Evolutionary conservation across 2,797 vertebrate genomes (phyloP).

Genomic region (Poecile montanus): DNA sequence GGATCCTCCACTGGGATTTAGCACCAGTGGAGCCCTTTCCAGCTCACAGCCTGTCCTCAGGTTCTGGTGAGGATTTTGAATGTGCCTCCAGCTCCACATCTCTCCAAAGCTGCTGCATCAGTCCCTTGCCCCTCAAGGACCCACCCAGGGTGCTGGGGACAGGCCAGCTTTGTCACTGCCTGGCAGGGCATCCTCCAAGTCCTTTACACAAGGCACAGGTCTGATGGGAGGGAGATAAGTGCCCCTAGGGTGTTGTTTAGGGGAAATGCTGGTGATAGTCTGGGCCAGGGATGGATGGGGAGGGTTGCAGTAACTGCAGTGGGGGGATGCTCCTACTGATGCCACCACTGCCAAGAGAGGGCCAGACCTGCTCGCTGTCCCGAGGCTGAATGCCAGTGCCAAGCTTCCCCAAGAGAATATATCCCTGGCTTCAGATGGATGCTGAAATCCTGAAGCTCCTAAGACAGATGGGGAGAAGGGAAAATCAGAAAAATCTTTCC

Average conservation of each 20-base stretch:
- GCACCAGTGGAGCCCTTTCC: not conserved
- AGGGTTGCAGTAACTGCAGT: not conserved
- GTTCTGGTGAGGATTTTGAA: not conserved
- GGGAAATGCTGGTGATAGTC: not conserved
- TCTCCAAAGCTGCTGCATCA: not conserved
- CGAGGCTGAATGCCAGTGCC: fast-evolving
- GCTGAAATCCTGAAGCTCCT: not conserved
- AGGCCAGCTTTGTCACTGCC: not conserved
- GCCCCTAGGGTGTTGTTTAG: not conserved
- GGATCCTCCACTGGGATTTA: not conserved
- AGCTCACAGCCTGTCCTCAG: not conserved
- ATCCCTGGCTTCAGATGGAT: not conserved
- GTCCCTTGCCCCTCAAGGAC: not conserved
- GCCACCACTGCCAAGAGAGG: not conserved
- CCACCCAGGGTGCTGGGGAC: not conserved
- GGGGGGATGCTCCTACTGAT: not conserved
- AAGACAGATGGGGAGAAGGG: fast-evolving
- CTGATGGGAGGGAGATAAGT: not conserved
- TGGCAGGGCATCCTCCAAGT: not conserved
- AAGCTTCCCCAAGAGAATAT: not conserved
- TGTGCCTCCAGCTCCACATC: fast-evolving
- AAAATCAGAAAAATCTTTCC: not conserved
- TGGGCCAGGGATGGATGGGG: not conserved
- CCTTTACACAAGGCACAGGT: not conserved
- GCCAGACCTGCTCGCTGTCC: fast-evolving